Conservation (phyloP, 2,888 invertebrate species). For the Clepsis dumicolana region DNA sequence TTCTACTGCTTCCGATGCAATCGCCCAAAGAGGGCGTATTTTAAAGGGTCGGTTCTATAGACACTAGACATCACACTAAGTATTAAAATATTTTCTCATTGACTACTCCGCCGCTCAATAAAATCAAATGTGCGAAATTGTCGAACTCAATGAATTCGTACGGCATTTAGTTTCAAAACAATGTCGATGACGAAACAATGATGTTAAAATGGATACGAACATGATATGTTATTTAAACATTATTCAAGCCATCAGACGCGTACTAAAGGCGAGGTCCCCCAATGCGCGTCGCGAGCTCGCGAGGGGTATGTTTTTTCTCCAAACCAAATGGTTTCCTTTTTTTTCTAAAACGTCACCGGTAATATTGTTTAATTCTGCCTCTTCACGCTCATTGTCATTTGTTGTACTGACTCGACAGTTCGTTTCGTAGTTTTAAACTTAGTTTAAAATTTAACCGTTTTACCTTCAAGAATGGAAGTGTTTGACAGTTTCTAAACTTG, state of each 20-base stretch:
- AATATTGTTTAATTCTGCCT: constrained; percentile 69
- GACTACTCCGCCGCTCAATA: constrained; percentile 64
- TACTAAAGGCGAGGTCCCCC: constrained; percentile 29
- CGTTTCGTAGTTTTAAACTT: constrained; percentile 36
- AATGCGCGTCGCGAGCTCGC: constrained; percentile 34
- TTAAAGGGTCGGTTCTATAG: constrained; percentile 52
- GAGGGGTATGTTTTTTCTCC: constrained; percentile 43
- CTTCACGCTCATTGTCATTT: constrained; percentile 74
- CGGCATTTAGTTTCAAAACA: constrained; percentile 32
- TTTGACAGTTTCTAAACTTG: constrained; percentile 55
- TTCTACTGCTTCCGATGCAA: constrained; percentile 80
- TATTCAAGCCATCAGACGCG: constrained; percentile 36
- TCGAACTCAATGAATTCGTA: constrained; percentile 25
- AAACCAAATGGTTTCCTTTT: constrained; percentile 39
- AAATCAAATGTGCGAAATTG: constrained; percentile 43
- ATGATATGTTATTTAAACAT: constrained; percentile 48
- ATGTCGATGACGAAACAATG: constrained; percentile 47
- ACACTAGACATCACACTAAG: constrained; percentile 57
- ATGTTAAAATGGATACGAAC: constrained; percentile 49
- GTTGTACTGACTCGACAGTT: constrained; percentile 71
- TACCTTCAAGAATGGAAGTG: constrained; percentile 40
- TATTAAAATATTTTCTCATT: constrained; percentile 69
- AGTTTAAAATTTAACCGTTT: constrained; percentile 45
- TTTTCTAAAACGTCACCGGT: constrained; percentile 50
- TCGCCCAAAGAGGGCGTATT: constrained; percentile 64